Evolutionary conservation across 2,888 invertebrate species (phyloP).

Genomic region (Trileptium ribeirensis): DNA sequence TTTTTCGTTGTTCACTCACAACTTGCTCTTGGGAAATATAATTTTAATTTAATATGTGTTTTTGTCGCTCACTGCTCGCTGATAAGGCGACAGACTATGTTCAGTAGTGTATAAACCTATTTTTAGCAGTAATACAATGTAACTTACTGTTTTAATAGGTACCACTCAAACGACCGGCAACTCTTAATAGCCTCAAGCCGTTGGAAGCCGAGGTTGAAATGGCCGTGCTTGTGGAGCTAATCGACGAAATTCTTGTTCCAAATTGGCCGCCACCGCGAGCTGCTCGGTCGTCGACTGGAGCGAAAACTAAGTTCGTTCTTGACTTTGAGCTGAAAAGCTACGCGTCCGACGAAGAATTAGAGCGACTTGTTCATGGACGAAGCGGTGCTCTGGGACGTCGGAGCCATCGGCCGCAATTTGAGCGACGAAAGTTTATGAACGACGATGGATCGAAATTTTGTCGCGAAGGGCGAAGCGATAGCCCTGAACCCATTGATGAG

Average conservation of each 20-base stretch:
- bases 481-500: no score
- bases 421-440: background rate
- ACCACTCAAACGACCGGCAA: background rate
- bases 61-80: no score
- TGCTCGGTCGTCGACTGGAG: background rate
- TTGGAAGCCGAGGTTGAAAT: constrained; percentile 27
- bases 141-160: background rate
- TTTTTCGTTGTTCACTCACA: no score
- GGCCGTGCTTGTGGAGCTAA: constrained; percentile 26
- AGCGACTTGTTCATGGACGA: background rate
- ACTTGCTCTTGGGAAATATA: no score
- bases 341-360: background rate
- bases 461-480: background rate
- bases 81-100: no score
- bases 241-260: constrained; percentile 25
- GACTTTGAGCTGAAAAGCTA: no score
- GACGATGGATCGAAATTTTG: background rate
- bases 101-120: no score
- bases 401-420: background rate
- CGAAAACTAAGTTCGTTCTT: background rate
- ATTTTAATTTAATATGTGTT: no score
- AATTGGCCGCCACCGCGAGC: background rate
- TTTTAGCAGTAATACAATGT: no score
- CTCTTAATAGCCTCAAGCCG: constrained; percentile 7
- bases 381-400: background rate